Conservation (phyloP, 1,140 invertebrate genomes). For the Drosophila nigromelanica region DNA sequence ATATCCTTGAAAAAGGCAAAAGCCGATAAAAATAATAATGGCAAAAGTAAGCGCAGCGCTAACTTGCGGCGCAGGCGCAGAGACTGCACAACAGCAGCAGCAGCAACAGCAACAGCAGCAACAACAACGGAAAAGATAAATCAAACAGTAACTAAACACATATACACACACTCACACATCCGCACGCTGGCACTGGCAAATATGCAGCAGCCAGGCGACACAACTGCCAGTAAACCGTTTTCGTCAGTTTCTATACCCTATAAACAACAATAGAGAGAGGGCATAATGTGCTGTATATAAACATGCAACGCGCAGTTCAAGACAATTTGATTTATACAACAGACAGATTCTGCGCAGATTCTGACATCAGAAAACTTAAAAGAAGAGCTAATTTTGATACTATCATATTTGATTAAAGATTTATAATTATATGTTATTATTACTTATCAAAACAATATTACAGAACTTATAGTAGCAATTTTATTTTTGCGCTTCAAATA, state of each 20-base stretch:
- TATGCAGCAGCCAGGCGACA: slow-evolving; percentile 41
- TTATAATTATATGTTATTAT: too few species aligned
- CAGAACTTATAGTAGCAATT: too few species aligned
- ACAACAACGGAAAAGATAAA: slow-evolving; percentile 78
- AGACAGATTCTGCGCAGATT: too few species aligned
- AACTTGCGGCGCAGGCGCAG: slow-evolving; percentile 55
- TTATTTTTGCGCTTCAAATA: too few species aligned
- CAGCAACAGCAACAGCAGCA: slow-evolving; percentile 37
- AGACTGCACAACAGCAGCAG: slow-evolving; percentile 39
- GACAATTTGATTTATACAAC: too few species aligned
- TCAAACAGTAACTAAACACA: slow-evolving; percentile 75
- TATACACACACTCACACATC: slow-evolving; percentile 28
- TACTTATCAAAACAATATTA: too few species aligned
- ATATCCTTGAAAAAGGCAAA: slow-evolving; percentile 79
- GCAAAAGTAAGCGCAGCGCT: slow-evolving; percentile 46
- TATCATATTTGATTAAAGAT: too few species aligned
- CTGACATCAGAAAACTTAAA: too few species aligned
- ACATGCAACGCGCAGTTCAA: too few species aligned
- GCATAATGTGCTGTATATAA: not conserved
- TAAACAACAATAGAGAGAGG: not conserved
- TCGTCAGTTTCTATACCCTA: slow-evolving; percentile 32
- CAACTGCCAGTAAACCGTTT: slow-evolving; percentile 61
- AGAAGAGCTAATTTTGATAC: too few species aligned
- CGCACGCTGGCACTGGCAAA: slow-evolving; percentile 27
- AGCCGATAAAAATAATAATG: slow-evolving; percentile 59